Percentiles rank a stretch among this genome's conserved stretches.
These are phyloP conservation scores for Mesocentrotus franciscanus DNA, from an alignment of 53 echinoderm and acorn worm genomes.

Conservation along the genomic window DNA sequence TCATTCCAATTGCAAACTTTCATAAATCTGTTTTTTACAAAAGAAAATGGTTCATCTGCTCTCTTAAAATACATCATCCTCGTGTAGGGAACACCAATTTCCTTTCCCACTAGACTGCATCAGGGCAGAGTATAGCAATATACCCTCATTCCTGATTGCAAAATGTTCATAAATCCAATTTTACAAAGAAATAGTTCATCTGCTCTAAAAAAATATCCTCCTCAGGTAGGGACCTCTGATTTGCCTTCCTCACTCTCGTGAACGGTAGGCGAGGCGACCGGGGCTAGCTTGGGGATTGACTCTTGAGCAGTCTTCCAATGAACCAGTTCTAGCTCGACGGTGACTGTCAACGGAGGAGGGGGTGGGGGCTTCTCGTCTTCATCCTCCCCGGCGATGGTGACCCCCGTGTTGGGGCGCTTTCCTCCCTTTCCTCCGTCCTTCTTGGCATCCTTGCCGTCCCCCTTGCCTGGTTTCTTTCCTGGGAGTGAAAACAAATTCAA, in stretches of 20 bases:
- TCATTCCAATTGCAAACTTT: too few relatives aligned
- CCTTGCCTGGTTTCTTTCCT: conserved; percentile 80
- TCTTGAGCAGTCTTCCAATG: conserved; percentile 95
- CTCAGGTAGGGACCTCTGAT: neutral
- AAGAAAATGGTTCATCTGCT: too few relatives aligned
- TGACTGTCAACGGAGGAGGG: conserved; percentile 82
- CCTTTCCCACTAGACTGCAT: too few relatives aligned
- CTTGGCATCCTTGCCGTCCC: conserved; percentile 84
- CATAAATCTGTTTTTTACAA: too few relatives aligned
- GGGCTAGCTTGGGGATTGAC: conserved; percentile 79
- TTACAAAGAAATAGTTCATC: neutral
- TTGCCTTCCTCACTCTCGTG: conserved; percentile 36
- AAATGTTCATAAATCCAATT: too few relatives aligned
- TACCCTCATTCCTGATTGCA: too few relatives aligned
- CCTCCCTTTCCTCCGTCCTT: conserved; percentile 63
- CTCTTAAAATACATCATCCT: too few relatives aligned
- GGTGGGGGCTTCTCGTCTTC: conserved; percentile 76
- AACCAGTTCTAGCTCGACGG: conserved; percentile 78
- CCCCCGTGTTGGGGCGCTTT: conserved; percentile 73
- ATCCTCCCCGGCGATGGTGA: conserved; percentile 73
- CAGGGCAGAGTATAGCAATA: too few relatives aligned
- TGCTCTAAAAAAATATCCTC: neutral
- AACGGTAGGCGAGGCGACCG: neutral
- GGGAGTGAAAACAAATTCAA: neutral
- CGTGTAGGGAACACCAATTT: too few relatives aligned